Evolutionary conservation across 1,140 invertebrate species (phyloP), one percentile per base, ranked within the genome.

Genomic region (Agrypnia vestita): DNA sequence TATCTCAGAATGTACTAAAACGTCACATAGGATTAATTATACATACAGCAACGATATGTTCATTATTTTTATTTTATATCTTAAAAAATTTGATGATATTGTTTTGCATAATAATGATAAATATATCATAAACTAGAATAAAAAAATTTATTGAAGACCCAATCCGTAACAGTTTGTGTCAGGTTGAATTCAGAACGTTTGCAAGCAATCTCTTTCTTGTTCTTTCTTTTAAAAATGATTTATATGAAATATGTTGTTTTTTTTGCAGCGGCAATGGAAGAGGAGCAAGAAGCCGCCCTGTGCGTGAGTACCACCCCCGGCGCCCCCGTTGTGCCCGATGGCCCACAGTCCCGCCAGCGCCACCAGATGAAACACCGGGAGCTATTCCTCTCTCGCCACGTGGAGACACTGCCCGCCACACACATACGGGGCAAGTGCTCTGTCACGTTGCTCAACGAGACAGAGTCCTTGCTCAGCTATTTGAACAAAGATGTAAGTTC

Each of bases 391-490:
- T 99, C 98, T 9, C 93, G 98, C 82, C 97, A 99, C 91, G 96
- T 99, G 79, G 98, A 99, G 91, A 99, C 97, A 35, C 92, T 99
- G 86, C 97, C 98, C 53, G 98, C 98, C 67, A 99, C 97, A 73
- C 97, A 98, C 90, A 99, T 99, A 85, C 93, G 99, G 85, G 98
- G 98, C 86, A 99, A 99, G 92, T 99, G 98, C 91, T 95, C 95
- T 81, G 98, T 99, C 81, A 99, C 98, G 72, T 91, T 99, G 76
- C 94, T 99, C 86, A 99, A 99, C 90, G 98, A 99, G 92, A 99
- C 97, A 64, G 98, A 99, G 91, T 96, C 96, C 83, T 91, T 98
- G 84, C 91, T 95, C 84, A 97, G 96, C 87, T 99, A 99, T 92
- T 92, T 99, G 83, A 97, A 97, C 90, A 97, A 97, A 92, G 98